A percentile compares a stretch with the other conserved stretches of the same genome.
Conservation (phyloP, 2,113 vertebrate genomes). For the Oceanodroma tethys region DNA sequence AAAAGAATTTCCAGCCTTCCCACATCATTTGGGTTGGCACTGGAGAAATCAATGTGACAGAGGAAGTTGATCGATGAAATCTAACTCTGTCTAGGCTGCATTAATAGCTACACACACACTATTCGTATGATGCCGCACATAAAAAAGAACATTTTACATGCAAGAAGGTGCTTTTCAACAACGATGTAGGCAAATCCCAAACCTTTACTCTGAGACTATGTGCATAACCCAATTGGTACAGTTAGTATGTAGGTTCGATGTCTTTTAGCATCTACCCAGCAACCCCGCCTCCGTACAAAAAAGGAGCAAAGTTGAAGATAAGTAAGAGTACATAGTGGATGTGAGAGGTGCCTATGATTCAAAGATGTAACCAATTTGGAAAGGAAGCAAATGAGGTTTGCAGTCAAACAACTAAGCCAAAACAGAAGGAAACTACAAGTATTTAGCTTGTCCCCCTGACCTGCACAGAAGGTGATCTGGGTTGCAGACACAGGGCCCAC, state of each 20-base stretch:
- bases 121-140: not conserved
- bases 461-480: not conserved
- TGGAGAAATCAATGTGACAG: constrained; percentile 54
- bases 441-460: not conserved
- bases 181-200: not conserved
- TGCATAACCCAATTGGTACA: not conserved
- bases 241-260: not conserved
- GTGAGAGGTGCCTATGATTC: not conserved
- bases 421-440: not conserved
- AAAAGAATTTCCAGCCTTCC: constrained; percentile 59
- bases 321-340: not conserved
- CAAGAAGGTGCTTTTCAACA: not conserved
- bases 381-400: not conserved
- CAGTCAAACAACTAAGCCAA: not conserved
- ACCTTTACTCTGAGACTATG: not conserved
- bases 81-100: not conserved
- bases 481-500: not conserved
- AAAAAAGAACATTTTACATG: not conserved
- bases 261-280: not conserved
- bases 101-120: not conserved
- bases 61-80: constrained; percentile 7
- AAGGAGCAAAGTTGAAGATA: not conserved
- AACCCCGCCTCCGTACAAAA: not conserved
- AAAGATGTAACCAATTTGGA: not conserved
- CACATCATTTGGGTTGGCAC: constrained; percentile 44